Percentiles rank a stretch among this genome's conserved stretches.
phyloP scores from a whole-genome alignment of 2,888 invertebrate species.

The Phortica okadai region DNA sequence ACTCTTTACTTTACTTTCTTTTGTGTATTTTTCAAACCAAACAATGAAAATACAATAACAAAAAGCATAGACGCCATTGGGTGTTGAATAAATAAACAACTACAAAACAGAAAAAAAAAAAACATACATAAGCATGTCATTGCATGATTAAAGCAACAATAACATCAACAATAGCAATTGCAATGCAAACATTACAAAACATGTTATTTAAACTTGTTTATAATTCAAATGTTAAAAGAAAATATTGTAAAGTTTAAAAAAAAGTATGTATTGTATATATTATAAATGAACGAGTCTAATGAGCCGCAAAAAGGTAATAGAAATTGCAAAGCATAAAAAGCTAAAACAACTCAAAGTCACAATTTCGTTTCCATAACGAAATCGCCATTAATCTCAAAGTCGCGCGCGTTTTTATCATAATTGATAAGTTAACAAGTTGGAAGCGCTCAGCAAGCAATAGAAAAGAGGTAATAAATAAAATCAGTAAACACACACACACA shows the following conservation, averaged over 20 bases:
- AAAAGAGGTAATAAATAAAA: too few relatives aligned
- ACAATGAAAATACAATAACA: too few relatives aligned
- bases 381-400: too few relatives aligned
- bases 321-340: slow-evolving; percentile 7
- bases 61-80: too few relatives aligned
- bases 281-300: slow-evolving; percentile 45
- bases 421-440: slow-evolving; percentile 42
- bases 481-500: background rate
- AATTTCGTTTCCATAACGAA: background rate
- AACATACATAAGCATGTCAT: background rate
- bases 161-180: slow-evolving; percentile 18
- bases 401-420: slow-evolving; percentile 39
- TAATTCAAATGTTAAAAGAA: background rate
- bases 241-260: slow-evolving; percentile 13
- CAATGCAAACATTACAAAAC: slow-evolving; percentile 15
- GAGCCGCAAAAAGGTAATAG: slow-evolving; percentile 46
- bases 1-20: too few relatives aligned
- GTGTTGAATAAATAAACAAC: background rate
- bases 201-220: slow-evolving; percentile 1
- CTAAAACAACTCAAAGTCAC: background rate
- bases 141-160: background rate
- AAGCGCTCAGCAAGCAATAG: background rate
- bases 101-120: background rate
- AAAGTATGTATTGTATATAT: background rate
- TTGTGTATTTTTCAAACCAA: too few relatives aligned